These are phyloP conservation scores for Bambusicola thoracicus DNA, from an alignment of 2,113 vertebrate genomes.

Conservation along the genomic window DNA sequence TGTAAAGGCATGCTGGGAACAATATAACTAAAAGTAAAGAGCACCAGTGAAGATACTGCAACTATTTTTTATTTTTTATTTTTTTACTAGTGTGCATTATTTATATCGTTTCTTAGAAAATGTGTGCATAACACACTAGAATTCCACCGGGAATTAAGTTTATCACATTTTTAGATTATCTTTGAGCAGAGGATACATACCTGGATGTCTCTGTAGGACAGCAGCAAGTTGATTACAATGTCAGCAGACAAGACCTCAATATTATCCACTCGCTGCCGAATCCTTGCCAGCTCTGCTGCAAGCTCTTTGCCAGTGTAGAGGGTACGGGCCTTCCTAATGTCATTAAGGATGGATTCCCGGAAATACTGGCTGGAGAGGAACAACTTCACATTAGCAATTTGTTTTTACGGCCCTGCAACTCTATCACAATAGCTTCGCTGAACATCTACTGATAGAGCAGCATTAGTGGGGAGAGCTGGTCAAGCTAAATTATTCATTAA, in stretches of 20 bases:
- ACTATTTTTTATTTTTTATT: too few relatives aligned
- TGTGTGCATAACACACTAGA: background rate
- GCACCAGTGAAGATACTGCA: background rate
- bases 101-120: background rate
- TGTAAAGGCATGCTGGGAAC: background rate
- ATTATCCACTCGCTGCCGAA: conserved; percentile 94
- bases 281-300: conserved; percentile 89
- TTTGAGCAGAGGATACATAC: conserved; percentile 68
- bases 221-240: conserved; percentile 94
- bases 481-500: background rate
- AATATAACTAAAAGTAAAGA: background rate
- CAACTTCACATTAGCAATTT: background rate
- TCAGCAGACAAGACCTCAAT: conserved; percentile 97
- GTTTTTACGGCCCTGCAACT: background rate
- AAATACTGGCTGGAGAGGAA: conserved; percentile 89
- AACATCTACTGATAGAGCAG: background rate
- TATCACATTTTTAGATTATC: background rate
- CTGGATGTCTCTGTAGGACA: conserved; percentile 98
- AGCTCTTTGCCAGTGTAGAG: conserved; percentile 91
- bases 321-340: conserved; percentile 94
- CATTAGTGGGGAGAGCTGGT: background rate
- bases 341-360: conserved; percentile 91
- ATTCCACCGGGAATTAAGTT: background rate
- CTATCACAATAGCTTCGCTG: background rate
- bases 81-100: background rate